phyloP scores from a whole-genome alignment of 2,888 invertebrate genomes.

The Adelphocoris suturalis region DNA sequence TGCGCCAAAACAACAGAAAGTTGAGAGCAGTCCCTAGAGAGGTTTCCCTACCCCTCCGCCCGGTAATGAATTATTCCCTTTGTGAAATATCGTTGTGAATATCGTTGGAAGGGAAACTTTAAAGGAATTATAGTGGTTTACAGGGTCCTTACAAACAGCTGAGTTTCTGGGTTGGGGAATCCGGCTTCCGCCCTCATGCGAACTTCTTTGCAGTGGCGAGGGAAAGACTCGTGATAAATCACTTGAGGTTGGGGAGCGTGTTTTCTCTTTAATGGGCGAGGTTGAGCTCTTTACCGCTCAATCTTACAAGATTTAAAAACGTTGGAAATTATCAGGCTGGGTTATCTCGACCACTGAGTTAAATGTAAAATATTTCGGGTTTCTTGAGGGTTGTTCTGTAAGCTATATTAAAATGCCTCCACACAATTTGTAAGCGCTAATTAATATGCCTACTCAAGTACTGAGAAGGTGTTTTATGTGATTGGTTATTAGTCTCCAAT shows the following conservation, averaged over 20 bases:
- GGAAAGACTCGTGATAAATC: not conserved
- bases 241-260: not conserved
- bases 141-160: conserved; percentile 10
- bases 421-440: too few species aligned
- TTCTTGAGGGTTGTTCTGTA: too few species aligned
- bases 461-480: too few species aligned
- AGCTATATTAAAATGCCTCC: too few species aligned
- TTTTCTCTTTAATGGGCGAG: not conserved
- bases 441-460: too few species aligned
- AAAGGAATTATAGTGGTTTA: conserved; percentile 36
- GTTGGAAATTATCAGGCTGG: too few species aligned
- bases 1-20: not conserved
- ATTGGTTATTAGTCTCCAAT: too few species aligned
- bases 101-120: conserved; percentile 5
- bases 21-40: not conserved
- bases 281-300: too few species aligned
- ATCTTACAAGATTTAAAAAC: too few species aligned
- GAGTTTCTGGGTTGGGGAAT: conserved; percentile 11
- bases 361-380: too few species aligned
- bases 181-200: not conserved
- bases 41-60: not conserved
- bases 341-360: too few species aligned
- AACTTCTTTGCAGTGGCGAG: not conserved
- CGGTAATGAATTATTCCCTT: conserved; percentile 19
- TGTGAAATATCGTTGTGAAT: conserved; percentile 39